A percentile compares a stretch with the other conserved stretches of the same genome.
Evolutionary conservation across 2,888 invertebrate species (phyloP).

Genomic region (Thymelicus sylvestris): DNA sequence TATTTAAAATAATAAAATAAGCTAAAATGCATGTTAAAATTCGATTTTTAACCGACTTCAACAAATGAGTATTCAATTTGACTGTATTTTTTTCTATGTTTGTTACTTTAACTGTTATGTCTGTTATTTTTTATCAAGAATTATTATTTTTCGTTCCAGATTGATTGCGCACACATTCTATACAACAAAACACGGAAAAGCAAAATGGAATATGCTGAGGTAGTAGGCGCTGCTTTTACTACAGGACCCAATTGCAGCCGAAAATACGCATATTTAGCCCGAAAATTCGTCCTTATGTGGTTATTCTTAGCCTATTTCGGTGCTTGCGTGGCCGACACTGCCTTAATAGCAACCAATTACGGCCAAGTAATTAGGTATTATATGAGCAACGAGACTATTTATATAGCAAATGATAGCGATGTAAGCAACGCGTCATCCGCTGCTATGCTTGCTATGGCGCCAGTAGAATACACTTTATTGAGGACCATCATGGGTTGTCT

Average conservation of each 20-base stretch:
- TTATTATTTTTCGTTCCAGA: background rate
- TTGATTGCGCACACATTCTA: constrained; percentile 17
- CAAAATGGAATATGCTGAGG: constrained; percentile 70
- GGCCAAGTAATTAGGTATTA: constrained; percentile 37
- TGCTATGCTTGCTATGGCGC: background rate
- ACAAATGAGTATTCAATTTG: too few relatives aligned
- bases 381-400: constrained; percentile 6
- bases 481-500: constrained; percentile 6
- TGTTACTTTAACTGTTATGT: too few relatives aligned
- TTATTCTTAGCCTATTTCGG: constrained; percentile 38
- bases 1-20: background rate
- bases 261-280: constrained; percentile 31
- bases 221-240: constrained; percentile 91
- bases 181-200: constrained; percentile 31
- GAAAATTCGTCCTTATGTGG: constrained; percentile 32
- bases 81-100: too few relatives aligned
- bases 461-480: background rate
- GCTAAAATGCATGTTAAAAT: background rate
- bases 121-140: too few relatives aligned
- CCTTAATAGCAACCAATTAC: constrained; percentile 38
- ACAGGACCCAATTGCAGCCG: constrained; percentile 83
- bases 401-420: constrained; percentile 1
- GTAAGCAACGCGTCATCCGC: background rate
- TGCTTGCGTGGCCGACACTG: constrained; percentile 38
- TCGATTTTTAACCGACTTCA: background rate